A percentile compares a stretch with the other conserved stretches of the same genome.
Conservation (phyloP, 1,140 invertebrate species). For the Amphibalanus amphitrite region DNA sequence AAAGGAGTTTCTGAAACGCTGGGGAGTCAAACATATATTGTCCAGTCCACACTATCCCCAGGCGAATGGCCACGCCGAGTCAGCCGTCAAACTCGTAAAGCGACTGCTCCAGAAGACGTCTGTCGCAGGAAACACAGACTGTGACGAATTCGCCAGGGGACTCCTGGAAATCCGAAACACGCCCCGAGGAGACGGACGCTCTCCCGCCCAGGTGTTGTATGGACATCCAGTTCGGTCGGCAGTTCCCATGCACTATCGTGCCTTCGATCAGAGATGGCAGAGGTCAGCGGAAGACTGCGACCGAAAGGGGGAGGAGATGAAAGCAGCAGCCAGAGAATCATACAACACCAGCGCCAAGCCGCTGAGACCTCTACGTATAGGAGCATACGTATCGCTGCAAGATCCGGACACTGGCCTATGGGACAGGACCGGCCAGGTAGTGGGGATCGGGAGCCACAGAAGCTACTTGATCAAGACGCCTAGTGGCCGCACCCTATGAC, state of each 20-base stretch:
- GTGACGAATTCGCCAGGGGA: constrained; percentile 6
- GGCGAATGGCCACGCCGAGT: constrained; percentile 9
- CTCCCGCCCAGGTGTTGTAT: neutral
- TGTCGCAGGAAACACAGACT: neutral
- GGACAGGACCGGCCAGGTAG: no score
- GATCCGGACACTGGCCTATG: no score
- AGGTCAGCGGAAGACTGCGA: neutral
- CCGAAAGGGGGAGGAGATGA: neutral
- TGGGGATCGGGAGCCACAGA: no score
- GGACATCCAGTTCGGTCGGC: constrained; percentile 2
- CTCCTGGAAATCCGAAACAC: constrained; percentile 7
- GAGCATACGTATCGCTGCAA: no score
- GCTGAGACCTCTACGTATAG: neutral
- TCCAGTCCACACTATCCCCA: constrained; percentile 13
- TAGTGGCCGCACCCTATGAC: no score
- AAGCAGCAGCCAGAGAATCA: neutral
- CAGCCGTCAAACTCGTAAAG: constrained; percentile 12
- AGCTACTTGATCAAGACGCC: no score
- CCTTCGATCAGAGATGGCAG: neutral
- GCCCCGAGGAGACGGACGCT: neutral
- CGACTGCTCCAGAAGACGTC: constrained; percentile 8
- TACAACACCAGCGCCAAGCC: neutral
- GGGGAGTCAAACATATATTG: neutral
- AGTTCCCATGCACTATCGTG: neutral
- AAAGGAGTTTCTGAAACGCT: constrained; percentile 1